phyloP scores from a whole-genome alignment of 2,888 invertebrate genomes.

The Agrilus cyanescens region DNA sequence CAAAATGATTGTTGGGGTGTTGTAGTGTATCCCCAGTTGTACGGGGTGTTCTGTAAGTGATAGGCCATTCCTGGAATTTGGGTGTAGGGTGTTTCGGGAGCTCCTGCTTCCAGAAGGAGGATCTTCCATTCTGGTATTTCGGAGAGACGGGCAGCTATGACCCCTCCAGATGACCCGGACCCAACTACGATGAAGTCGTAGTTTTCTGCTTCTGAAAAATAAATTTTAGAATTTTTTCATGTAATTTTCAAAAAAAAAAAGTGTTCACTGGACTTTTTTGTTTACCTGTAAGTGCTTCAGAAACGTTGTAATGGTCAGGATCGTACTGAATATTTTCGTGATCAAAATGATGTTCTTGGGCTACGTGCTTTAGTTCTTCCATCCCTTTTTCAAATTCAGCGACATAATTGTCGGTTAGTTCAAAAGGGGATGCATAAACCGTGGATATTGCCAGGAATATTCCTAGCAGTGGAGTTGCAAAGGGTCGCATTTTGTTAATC shows the following conservation, averaged over 20 bases:
- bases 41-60: constrained; percentile 36
- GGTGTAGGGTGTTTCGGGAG: constrained; percentile 34
- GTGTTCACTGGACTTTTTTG: constrained; percentile 5
- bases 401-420: constrained; percentile 26
- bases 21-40: constrained; percentile 46
- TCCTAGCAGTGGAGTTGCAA: neutral
- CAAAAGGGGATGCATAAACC: constrained; percentile 21
- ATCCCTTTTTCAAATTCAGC: constrained; percentile 25
- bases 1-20: constrained; percentile 43
- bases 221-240: neutral
- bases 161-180: constrained; percentile 37
- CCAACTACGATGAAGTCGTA: constrained; percentile 38
- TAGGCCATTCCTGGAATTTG: constrained; percentile 35
- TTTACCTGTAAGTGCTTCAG: constrained; percentile 20
- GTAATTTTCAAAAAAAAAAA: neutral
- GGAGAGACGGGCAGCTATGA: constrained; percentile 37
- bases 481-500: neutral
- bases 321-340: constrained; percentile 18
- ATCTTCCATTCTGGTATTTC: constrained; percentile 37
- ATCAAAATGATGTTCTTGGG: constrained; percentile 13
- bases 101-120: constrained; percentile 43
- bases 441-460: neutral
- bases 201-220: constrained; percentile 23
- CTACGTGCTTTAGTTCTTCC: constrained; percentile 19
- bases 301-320: constrained; percentile 18